These are phyloP conservation scores for Lithobates pipiens DNA, from an alignment of 2,797 vertebrate species.

Conservation along the genomic window DNA sequence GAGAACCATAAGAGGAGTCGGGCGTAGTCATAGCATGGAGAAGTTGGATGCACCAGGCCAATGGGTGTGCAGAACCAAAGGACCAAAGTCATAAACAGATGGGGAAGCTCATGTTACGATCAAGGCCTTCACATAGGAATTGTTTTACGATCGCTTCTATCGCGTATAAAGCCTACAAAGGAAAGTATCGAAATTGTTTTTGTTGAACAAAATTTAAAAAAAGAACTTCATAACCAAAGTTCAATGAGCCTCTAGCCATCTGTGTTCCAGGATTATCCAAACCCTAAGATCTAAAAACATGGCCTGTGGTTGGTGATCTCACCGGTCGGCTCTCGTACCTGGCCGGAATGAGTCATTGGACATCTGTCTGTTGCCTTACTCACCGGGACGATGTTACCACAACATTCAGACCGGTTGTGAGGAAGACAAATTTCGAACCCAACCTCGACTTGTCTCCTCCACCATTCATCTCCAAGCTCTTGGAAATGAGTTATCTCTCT, in stretches of 20 bases:
- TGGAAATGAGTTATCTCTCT: neutral
- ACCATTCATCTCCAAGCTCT: neutral
- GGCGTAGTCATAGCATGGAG: too few relatives aligned
- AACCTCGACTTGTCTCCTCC: neutral
- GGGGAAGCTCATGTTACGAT: too few relatives aligned
- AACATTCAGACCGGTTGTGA: neutral
- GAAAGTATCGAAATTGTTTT: neutral
- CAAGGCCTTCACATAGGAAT: too few relatives aligned
- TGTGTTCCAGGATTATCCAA: neutral
- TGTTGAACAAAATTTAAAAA: neutral
- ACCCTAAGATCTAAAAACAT: neutral
- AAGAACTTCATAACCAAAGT: neutral
- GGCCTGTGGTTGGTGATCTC: slow-evolving; percentile 42
- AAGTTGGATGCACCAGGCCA: too few relatives aligned
- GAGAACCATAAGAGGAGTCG: too few relatives aligned
- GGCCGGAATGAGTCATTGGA: slow-evolving; percentile 29
- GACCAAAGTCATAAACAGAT: too few relatives aligned
- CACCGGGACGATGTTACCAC: slow-evolving; percentile 9
- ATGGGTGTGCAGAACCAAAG: too few relatives aligned
- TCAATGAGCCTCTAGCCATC: neutral
- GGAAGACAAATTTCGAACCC: neutral
- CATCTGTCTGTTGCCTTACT: slow-evolving; percentile 39
- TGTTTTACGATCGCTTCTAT: too few relatives aligned
- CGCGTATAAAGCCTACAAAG: neutral
- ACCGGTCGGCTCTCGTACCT: slow-evolving; percentile 40